phyloP scores from a whole-genome alignment of 2,113 vertebrate genomes.

The Cyrtonyx montezumae region DNA sequence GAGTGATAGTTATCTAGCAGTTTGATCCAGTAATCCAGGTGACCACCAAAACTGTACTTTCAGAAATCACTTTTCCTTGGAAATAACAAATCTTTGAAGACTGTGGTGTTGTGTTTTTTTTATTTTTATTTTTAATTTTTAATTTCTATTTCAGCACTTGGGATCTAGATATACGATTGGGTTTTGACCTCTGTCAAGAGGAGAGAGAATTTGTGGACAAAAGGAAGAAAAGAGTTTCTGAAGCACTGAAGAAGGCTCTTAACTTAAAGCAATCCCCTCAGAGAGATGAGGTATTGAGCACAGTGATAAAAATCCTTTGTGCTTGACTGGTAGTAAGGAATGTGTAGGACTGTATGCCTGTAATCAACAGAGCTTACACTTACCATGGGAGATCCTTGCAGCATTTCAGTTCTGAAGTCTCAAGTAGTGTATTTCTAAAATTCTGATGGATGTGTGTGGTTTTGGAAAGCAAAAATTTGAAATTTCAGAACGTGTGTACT shows the following conservation, averaged over 20 bases:
- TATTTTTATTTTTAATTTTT: not conserved
- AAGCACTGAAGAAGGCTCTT: slow-evolving; percentile 76
- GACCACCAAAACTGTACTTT: not conserved
- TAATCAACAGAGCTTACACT: not conserved
- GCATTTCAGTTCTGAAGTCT: not conserved
- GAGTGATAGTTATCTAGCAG: not conserved
- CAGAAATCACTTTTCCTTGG: not conserved
- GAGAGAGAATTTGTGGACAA: slow-evolving; percentile 83
- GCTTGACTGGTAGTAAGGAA: not conserved
- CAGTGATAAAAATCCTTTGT: not conserved
- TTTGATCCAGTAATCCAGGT: not conserved
- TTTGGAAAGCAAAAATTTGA: not conserved
- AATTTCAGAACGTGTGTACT: not conserved
- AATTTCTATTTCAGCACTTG: slow-evolving; percentile 60
- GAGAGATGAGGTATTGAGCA: slow-evolving; percentile 74
- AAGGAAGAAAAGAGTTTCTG: slow-evolving; percentile 77
- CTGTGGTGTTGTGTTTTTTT: too few relatives aligned
- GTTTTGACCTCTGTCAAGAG: slow-evolving; percentile 82
- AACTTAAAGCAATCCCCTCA: slow-evolving; percentile 60
- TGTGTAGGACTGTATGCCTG: not conserved
- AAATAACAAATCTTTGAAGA: not conserved
- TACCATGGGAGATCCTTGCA: not conserved
- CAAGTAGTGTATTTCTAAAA: not conserved
- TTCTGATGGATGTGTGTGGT: not conserved
- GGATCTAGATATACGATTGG: slow-evolving; percentile 82